Evolutionary conservation across 2,888 invertebrate species (phyloP).

Genomic region (Linnaemya tessellans): DNA sequence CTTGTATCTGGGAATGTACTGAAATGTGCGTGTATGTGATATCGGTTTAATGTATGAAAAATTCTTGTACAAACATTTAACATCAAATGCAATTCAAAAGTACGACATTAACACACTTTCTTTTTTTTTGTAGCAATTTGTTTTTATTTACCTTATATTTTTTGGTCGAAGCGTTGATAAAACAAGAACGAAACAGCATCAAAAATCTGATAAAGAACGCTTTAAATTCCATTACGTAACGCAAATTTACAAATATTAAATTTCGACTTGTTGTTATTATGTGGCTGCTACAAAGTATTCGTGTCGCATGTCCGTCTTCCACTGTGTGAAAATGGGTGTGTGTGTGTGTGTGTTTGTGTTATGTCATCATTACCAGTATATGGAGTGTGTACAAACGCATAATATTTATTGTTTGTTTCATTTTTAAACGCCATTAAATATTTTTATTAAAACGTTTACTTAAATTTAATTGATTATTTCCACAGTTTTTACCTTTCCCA

Average conservation of each 20-base stretch:
- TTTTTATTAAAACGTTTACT: slow-evolving; percentile 38
- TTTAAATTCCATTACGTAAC: slow-evolving; percentile 83
- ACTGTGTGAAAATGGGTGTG: slow-evolving; percentile 9
- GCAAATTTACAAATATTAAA: slow-evolving; percentile 82
- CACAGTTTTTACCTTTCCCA: not conserved
- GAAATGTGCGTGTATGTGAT: slow-evolving; percentile 2
- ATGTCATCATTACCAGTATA: no score
- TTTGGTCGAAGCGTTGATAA: slow-evolving; percentile 77
- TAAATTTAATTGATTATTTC: slow-evolving; percentile 29
- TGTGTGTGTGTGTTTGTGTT: not conserved
- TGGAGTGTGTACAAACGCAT: slow-evolving; percentile 32
- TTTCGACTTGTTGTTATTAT: slow-evolving; percentile 56
- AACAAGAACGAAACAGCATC: slow-evolving; percentile 75
- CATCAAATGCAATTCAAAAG: slow-evolving; percentile 22
- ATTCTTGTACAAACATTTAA: slow-evolving; percentile 47
- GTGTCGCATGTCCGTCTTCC: not conserved
- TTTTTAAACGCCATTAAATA: slow-evolving; percentile 52
- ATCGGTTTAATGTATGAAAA: slow-evolving; percentile 11
- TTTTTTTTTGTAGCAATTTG: slow-evolving; percentile 7
- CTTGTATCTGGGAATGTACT: not conserved
- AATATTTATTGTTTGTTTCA: slow-evolving; percentile 20
- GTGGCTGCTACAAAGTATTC: slow-evolving; percentile 11
- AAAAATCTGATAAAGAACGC: slow-evolving; percentile 82
- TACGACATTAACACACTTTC: not conserved
- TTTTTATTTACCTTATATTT: slow-evolving; percentile 31